Conservation (phyloP, 2,113 vertebrate species). For the Callopanchax toddi region DNA sequence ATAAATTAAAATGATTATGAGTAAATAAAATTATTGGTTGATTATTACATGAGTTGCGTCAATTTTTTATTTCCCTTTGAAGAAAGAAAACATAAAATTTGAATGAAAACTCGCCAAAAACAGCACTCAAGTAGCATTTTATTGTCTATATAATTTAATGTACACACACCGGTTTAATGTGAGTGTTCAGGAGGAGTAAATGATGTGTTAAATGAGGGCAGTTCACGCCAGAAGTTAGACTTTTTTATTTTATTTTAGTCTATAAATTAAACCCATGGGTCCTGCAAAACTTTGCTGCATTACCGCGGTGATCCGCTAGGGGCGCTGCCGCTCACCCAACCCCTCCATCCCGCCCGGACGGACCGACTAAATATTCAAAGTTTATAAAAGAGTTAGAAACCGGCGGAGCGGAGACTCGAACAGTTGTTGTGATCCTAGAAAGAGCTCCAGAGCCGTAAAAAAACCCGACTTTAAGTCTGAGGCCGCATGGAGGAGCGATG, state of each 20-base stretch:
- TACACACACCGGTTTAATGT: too few relatives aligned
- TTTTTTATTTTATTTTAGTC: background rate
- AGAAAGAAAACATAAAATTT: too few relatives aligned
- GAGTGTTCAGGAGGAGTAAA: slow-evolving; percentile 43
- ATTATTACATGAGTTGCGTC: too few relatives aligned
- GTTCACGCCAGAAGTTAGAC: slow-evolving; percentile 32
- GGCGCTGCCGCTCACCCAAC: slow-evolving; percentile 69
- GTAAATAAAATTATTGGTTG: too few relatives aligned
- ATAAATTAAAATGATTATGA: too few relatives aligned
- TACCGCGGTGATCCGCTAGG: slow-evolving; percentile 45
- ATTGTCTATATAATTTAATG: too few relatives aligned
- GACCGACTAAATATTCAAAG: slow-evolving; percentile 60
- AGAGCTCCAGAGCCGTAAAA: slow-evolving; percentile 25
- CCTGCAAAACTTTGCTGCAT: slow-evolving; percentile 22
- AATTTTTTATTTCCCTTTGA: too few relatives aligned
- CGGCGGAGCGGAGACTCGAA: slow-evolving; percentile 10
- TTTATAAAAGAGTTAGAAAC: slow-evolving; percentile 59
- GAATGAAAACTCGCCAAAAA: too few relatives aligned
- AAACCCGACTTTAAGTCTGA: slow-evolving; percentile 11
- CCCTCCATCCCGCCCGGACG: slow-evolving; percentile 25
- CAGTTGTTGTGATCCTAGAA: slow-evolving; percentile 4
- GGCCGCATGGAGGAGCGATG: slow-evolving; percentile 8
- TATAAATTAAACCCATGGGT: slow-evolving; percentile 67
- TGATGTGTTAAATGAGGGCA: slow-evolving; percentile 55
- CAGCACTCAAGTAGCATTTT: too few relatives aligned